Base-by-base conservation (phyloP, 1,140 invertebrate species). In the Plutomurus gul region DNA sequence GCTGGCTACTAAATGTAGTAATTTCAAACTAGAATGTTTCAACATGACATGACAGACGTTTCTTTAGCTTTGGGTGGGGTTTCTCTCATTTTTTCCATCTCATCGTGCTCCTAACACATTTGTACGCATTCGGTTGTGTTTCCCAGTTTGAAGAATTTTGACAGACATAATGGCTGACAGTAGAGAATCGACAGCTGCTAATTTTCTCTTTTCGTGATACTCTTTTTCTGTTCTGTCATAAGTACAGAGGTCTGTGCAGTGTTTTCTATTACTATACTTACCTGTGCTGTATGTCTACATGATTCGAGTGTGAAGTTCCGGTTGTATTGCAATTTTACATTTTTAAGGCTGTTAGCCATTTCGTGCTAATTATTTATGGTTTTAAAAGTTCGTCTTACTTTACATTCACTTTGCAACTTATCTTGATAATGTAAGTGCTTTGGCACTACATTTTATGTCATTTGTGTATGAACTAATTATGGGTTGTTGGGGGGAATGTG, bases 161-260 rank as follows among this genome's bases (percentile, higher is more conserved):
- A n/a, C n/a, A n/a, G 47, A 51, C 47, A 51, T 51, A 51, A 51
- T 51, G 25, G 47, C 47, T 51, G 47, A 51, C 47, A 51, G 47
- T 22, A 25, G 25, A 51, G 47, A 51, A 51, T 51, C 47, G 47
- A 51, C 47, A 51, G 47, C 47, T 51, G 47, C 47, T 6, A 51
- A n/a, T 49, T n/a, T n/a, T 46, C 11, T 39, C 6, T 39, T 39
- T 39, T 6, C 13, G 6, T 13, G 13, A 39, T 39, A 39, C 13
- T 13, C 37, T 13, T 39, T 39, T 39, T 39, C 6, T 13, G 13
- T 13, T 39, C 6, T 39, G 13, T 39, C 13, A 7, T 13, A 13
- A 39, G 37, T 6, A 39, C 6, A 13, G 20, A 22, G 20, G 20
- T n/a, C 20, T 10, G 25, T 51, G 20, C 20, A 51, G 18, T 22